phyloP scores from a whole-genome alignment of 2,113 vertebrate species.

The Athene cunicularia region DNA sequence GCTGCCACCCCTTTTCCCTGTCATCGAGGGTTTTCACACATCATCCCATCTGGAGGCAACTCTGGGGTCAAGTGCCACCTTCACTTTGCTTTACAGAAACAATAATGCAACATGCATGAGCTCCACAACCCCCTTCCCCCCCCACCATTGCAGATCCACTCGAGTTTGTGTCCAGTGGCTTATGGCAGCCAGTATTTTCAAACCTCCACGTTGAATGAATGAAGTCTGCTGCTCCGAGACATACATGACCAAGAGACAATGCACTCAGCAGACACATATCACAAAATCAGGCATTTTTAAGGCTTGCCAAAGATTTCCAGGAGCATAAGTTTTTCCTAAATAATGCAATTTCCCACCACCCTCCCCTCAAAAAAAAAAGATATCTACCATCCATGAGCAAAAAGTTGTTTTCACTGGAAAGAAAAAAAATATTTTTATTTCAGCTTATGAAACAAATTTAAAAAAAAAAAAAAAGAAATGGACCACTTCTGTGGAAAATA shows the following conservation, averaged over 20 bases:
- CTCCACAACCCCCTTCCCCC: background rate
- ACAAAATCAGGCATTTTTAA: background rate
- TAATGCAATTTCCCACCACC: background rate
- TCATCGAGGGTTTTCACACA: rapidly evolving
- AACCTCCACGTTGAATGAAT: background rate
- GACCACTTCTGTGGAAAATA: background rate
- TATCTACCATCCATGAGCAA: background rate
- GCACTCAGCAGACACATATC: background rate
- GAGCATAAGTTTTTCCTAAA: background rate
- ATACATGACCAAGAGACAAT: background rate
- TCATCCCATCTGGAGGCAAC: background rate
- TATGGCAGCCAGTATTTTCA: background rate
- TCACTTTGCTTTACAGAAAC: background rate
- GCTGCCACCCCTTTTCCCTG: background rate
- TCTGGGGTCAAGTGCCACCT: background rate
- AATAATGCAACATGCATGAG: background rate
- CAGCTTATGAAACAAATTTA: background rate
- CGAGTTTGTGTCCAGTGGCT: background rate
- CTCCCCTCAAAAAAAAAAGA: background rate
- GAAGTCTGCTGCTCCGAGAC: background rate
- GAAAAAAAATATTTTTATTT: background rate
- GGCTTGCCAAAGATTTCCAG: background rate
- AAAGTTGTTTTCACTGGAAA: background rate
- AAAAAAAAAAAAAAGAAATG: background rate
- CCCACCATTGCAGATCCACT: background rate